Base-by-base conservation (phyloP, 2,888 invertebrate genomes). In the Tetranychus truncatus region DNA sequence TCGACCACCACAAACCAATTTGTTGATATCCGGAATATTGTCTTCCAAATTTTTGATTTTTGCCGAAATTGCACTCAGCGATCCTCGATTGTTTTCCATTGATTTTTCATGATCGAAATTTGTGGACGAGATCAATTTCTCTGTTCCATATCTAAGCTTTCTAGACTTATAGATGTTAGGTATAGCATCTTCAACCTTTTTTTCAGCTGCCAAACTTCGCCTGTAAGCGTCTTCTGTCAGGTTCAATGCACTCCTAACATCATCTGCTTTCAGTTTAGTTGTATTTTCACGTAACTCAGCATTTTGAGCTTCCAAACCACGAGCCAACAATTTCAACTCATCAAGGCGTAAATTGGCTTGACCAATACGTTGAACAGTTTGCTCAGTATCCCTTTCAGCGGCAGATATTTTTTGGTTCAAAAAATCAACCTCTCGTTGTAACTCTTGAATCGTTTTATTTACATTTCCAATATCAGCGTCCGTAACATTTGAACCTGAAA, bases 231-330 rank as follows among this genome's bases (percentile, higher is more conserved):
- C 91, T 65, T 89, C 88, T 0, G 96, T 96, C 71, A 95, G 87
- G 81, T 92, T 94, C 74, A 95, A 86, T 1, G 97, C 99, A 78
- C 88, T 96, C 84, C 94, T 93, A 74, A 95, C 90, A 82, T 96
- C 94, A 5, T 91, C 91, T 84, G 95, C 95, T 84, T 95, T 95
- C 77, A 96, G 84, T 81, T 89, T 88, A 1, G 92, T 95, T 18
- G 95, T 95, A 81, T 94, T 92, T 77, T 89, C 88, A 80, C 90
- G 89, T 75, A 99, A 85, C 74, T 89, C 88, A 75, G 87, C 84
- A 0, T 94, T 92, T 79, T 88, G 87, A 69, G 86, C 84, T 77
- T 86, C 85, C 67, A 89, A 82, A 21, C 82, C 83, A 44, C 86
- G 84, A 0, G 86, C 86, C 74, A 76, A 85, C 84, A 80, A 88